Conservation (phyloP, 2,888 invertebrate species). For the Coelinius sp. region DNA sequence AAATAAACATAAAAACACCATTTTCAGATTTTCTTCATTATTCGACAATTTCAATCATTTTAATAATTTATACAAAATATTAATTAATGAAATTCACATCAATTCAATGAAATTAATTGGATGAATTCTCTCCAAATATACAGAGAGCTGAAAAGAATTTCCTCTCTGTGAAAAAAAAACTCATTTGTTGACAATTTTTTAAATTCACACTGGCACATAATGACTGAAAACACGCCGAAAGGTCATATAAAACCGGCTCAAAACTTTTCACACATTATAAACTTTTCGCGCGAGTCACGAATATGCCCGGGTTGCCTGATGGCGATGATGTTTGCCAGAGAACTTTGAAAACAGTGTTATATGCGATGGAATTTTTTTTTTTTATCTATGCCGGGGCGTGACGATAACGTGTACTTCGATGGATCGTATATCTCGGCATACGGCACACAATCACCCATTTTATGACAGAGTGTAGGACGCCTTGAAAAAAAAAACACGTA, state of each 20-base stretch:
- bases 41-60: too few relatives aligned
- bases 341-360: background rate
- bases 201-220: background rate
- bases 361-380: background rate
- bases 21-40: too few relatives aligned
- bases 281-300: background rate
- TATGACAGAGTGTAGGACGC: too few relatives aligned
- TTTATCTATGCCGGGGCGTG: background rate
- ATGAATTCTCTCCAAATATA: too few relatives aligned
- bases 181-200: too few relatives aligned
- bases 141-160: too few relatives aligned
- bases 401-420: background rate
- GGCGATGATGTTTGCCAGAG: background rate
- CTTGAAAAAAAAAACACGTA: background rate
- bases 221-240: background rate
- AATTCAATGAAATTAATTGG: too few relatives aligned
- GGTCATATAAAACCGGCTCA: too few relatives aligned
- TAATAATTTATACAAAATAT: background rate
- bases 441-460: too few relatives aligned
- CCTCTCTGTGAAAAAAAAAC: too few relatives aligned
- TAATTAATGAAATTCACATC: too few relatives aligned
- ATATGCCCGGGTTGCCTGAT: background rate
- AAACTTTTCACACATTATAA: background rate
- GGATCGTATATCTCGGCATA: too few relatives aligned
- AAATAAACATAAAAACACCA: slow-evolving; percentile 25